Base-by-base conservation (phyloP, 2,888 invertebrate species). In the Cyclophora punctaria region DNA sequence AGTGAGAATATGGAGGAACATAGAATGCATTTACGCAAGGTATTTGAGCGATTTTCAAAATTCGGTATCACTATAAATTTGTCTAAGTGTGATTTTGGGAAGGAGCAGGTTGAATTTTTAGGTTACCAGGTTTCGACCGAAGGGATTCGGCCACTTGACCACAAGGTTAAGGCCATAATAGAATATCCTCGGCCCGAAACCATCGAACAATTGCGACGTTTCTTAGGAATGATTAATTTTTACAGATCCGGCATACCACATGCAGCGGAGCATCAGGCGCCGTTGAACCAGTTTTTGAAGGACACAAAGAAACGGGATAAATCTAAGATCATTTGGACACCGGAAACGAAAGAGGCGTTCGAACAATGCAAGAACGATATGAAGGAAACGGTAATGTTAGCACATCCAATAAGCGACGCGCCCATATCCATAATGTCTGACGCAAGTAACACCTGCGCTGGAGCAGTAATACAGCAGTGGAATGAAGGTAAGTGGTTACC, bases 391-490 rank as follows among this genome's bases (percentile, higher is more conserved):
- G 45, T 52, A 0, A 50, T 44, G 3, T 41, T 60, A 4, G 7
- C 51, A 1, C 45, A 55, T n/a, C 55, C 54, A 1, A 35, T 48
- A 20, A 34, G 35, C 0, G 49, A 53, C 45, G 52, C 47, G 2
- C 37, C 43, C 0, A 41, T 59, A 1, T 44, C 41, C 5, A 49
- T 60, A 46, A 48, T 58, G 48, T 56, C 55, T 3, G 62, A 64
- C 48, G 64, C 60, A 3, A 60, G 59, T 2, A 50, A 56, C 5
- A 47, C 40, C 1, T 50, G 56, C 40, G 37, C 57, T 1, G 64
- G 64, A 5, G 59, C 57, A 2, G 59, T 59, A 2, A 35, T 62
- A 3, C 59, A 64, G 46, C 62, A 62, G 42, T 45, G 53, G 3
- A 34, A 51, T 0, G 35, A 55, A 5, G 34, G 41, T 2, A n/a